Evolutionary conservation across 2,113 vertebrate species (phyloP).

Genomic region (Baryphthengus martii): DNA sequence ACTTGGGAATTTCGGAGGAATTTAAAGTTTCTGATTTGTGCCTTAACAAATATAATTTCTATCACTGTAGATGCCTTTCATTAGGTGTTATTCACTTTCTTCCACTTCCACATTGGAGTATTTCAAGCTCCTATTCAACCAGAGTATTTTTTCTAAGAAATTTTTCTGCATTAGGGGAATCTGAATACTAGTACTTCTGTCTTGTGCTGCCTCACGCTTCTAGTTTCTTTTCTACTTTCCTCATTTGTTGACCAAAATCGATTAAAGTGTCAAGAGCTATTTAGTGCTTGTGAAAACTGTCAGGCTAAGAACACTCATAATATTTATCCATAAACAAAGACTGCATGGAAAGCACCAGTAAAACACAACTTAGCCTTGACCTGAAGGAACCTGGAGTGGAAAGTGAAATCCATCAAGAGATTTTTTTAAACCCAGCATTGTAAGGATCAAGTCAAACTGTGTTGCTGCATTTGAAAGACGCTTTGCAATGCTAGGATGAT

Average conservation of each 20-base stretch:
- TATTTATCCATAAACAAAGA: conserved; percentile 38
- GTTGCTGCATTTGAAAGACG: neutral
- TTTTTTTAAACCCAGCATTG: neutral
- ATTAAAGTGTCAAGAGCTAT: neutral
- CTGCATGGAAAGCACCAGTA: neutral
- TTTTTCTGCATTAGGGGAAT: neutral
- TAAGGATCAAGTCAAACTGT: neutral
- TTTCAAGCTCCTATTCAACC: neutral
- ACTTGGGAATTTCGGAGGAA: neutral
- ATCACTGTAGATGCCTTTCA: neutral
- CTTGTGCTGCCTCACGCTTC: neutral
- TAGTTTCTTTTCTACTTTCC: neutral
- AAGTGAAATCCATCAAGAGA: neutral
- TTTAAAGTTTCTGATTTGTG: neutral
- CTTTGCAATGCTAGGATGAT: neutral
- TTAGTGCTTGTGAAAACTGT: neutral
- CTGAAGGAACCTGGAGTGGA: neutral
- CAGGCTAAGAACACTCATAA: neutral
- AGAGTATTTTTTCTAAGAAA: neutral
- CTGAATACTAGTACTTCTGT: neutral
- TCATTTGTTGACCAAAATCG: neutral
- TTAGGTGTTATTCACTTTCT: neutral
- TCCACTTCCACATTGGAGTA: neutral
- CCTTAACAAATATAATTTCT: neutral
- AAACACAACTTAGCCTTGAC: neutral